phyloP scores from a whole-genome alignment of 2,113 vertebrate genomes.

The Microcebus murinus region DNA sequence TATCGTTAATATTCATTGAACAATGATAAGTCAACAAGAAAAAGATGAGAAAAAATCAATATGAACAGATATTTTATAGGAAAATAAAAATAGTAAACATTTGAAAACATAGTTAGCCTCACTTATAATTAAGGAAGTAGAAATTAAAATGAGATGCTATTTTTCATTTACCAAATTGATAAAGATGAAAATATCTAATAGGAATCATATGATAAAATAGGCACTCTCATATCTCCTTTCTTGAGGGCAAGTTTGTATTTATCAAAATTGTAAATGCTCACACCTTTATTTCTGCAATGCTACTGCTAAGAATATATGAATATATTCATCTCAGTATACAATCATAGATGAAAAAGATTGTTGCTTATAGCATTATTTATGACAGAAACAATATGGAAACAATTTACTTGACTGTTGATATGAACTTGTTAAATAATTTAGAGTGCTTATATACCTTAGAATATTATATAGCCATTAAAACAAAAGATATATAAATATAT shows the following conservation, averaged over 20 bases:
- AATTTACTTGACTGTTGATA: neutral
- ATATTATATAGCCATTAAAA: constrained; percentile 24
- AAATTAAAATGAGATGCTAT: constrained; percentile 52
- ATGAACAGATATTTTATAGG: constrained; percentile 22
- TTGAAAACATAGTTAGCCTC: constrained; percentile 14
- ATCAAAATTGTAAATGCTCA: constrained; percentile 30
- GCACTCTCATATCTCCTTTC: neutral
- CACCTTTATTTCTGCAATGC: neutral
- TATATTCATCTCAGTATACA: constrained; percentile 5
- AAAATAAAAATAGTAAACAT: constrained; percentile 44
- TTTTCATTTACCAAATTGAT: constrained; percentile 51
- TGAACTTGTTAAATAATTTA: constrained; percentile 31
- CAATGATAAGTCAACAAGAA: constrained; percentile 40
- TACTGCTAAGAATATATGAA: constrained; percentile 42
- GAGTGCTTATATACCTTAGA: neutral
- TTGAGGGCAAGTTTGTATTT: neutral
- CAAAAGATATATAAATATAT: neutral
- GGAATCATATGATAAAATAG: neutral
- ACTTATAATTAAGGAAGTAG: constrained; percentile 48
- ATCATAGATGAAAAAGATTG: constrained; percentile 1
- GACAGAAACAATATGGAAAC: constrained; percentile 39
- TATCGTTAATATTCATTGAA: constrained; percentile 44
- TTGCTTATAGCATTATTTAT: constrained; percentile 23
- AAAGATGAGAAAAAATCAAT: constrained; percentile 47
- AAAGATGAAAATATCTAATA: constrained; percentile 32